phyloP scores from a whole-genome alignment of 2,113 vertebrate genomes.

The Pterocles orientalis region DNA sequence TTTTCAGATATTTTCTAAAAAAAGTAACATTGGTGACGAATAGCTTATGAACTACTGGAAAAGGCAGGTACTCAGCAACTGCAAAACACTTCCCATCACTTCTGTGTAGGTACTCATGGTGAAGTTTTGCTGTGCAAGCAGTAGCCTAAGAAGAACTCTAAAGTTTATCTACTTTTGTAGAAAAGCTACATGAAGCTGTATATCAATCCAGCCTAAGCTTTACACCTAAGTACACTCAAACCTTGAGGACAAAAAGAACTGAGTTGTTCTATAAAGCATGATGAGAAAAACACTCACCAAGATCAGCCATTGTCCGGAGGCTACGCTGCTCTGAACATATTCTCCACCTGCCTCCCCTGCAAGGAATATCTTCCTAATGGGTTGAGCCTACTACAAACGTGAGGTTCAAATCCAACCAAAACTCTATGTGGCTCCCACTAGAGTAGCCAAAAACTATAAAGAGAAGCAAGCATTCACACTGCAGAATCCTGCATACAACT shows the following conservation, averaged over 20 bases:
- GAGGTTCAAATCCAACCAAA: not conserved
- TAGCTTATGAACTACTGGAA: not conserved
- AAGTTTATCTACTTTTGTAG: not conserved
- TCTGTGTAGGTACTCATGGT: not conserved
- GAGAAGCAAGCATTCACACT: not conserved
- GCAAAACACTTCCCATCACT: not conserved
- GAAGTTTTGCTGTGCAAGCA: not conserved
- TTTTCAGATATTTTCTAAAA: not conserved
- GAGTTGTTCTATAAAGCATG: not conserved
- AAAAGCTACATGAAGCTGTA: not conserved
- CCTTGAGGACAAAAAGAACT: not conserved
- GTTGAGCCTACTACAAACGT: not conserved
- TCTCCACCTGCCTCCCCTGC: not conserved
- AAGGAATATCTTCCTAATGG: not conserved
- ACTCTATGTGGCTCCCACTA: rapidly evolving
- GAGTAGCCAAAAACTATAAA: not conserved
- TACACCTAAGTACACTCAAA: not conserved
- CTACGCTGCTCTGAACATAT: not conserved
- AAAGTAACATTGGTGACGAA: not conserved
- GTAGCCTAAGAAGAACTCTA: not conserved
- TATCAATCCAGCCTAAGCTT: not conserved
- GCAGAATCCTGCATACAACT: rapidly evolving
- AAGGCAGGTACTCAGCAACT: not conserved
- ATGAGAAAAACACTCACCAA: not conserved
- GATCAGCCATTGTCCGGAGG: not conserved